Evolutionary conservation across 1,140 invertebrate species (phyloP).

Genomic region (Drosophila novamexicana): DNA sequence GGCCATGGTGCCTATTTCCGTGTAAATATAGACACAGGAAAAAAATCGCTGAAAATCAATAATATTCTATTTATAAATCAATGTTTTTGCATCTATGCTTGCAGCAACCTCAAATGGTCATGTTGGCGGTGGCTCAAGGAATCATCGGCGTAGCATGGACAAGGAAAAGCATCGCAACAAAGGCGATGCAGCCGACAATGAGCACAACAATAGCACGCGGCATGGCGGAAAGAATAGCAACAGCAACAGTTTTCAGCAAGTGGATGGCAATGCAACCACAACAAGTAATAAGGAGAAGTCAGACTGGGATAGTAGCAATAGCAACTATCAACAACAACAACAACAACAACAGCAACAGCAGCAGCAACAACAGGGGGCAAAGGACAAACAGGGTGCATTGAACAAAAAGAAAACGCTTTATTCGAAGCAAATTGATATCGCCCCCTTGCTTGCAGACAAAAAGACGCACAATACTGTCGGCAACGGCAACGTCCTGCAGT

Average conservation of each 20-base stretch:
- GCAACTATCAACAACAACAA: conserved; percentile 63
- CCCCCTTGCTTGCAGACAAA: conserved; percentile 56
- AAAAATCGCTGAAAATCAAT: conserved; percentile 47
- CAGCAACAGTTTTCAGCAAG: conserved; percentile 62
- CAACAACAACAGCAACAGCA: conserved; percentile 57
- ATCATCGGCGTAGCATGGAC: conserved; percentile 79
- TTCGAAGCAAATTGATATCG: conserved; percentile 24
- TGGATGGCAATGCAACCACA: conserved; percentile 53
- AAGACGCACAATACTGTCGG: conserved; percentile 59
- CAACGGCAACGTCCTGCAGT: conserved; percentile 74
- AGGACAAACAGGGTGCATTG: conserved; percentile 68
- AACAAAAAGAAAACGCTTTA: conserved; percentile 16
- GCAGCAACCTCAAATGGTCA: conserved; percentile 80
- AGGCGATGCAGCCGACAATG: conserved; percentile 58
- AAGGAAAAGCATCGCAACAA: conserved; percentile 81
- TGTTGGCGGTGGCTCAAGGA: conserved; percentile 61
- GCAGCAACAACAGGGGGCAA: conserved; percentile 59
- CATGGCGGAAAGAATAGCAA: conserved; percentile 58
- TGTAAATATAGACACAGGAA: too few relatives aligned
- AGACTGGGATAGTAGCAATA: conserved; percentile 76
- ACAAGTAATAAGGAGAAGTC: conserved; percentile 75
- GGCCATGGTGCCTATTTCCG: too few relatives aligned
- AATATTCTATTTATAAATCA: conserved; percentile 13
- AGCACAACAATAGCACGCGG: conserved; percentile 63
- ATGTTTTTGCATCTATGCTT: conserved; percentile 30